A percentile compares a stretch with the other conserved stretches of the same genome.
These are phyloP conservation scores for Crenichthys baileyi DNA, from an alignment of 2,797 vertebrate species.

Conservation along the genomic window DNA sequence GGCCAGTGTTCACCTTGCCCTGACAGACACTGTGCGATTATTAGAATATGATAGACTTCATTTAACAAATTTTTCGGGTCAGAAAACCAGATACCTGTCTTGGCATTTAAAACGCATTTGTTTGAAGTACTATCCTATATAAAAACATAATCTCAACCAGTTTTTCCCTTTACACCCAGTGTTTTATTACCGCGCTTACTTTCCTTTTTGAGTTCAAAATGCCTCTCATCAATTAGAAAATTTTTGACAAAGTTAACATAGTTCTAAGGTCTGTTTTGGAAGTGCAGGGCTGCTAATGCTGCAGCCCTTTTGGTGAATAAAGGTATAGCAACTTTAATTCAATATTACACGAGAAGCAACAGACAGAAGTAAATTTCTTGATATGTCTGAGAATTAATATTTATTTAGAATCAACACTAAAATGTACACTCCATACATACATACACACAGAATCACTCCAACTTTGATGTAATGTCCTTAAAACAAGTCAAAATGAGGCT, in stretches of 20 bases:
- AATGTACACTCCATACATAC: no score
- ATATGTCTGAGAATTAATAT: no score
- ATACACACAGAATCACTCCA: no score
- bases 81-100: constrained; percentile 35
- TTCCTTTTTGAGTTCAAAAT: not conserved
- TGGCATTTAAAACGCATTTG: constrained; percentile 41
- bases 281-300: no score
- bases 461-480: no score
- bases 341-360: no score
- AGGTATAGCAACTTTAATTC: no score
- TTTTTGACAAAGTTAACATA: not conserved
- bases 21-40: constrained; percentile 63
- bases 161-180: not conserved
- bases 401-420: no score
- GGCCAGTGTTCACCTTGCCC: constrained; percentile 75
- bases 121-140: constrained; percentile 6
- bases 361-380: no score
- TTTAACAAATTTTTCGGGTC: constrained; percentile 56
- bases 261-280: not conserved
- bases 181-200: not conserved
- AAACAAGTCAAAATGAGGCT: no score
- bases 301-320: no score
- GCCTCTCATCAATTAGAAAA: not conserved
- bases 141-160: constrained; percentile 5
- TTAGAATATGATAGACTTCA: constrained; percentile 65